Conservation (phyloP, 23 tunicate species). For the Trididemnum nubilum region DNA sequence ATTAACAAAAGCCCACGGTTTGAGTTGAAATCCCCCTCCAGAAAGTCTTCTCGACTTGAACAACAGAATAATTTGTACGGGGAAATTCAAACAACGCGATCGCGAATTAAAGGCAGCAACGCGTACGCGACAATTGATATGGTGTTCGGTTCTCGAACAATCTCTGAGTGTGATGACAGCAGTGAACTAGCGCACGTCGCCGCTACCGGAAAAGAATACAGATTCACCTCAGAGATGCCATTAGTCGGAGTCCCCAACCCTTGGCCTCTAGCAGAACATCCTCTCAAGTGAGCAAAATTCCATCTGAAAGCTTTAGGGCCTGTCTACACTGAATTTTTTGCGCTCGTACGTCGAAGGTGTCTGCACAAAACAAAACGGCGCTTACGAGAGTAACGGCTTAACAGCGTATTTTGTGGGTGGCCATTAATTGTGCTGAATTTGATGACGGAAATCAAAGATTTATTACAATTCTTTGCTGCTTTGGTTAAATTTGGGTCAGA, state of each 20-base stretch:
- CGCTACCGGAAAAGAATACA: neutral
- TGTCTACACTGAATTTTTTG: too few species aligned
- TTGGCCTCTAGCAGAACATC: neutral
- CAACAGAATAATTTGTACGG: neutral
- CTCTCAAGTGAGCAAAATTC: neutral
- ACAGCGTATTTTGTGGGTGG: too few species aligned
- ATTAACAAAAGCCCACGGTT: neutral
- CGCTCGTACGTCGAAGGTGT: too few species aligned
- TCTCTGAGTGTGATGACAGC: neutral
- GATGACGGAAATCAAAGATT: too few species aligned
- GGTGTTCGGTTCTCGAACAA: neutral
- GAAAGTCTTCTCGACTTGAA: neutral
- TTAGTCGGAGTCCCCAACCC: neutral
- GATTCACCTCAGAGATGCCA: slow-evolving; percentile 1
- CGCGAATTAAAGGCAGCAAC: neutral
- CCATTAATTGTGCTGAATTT: too few species aligned
- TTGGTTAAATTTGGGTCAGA: too few species aligned
- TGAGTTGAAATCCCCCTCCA: neutral
- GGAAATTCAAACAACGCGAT: neutral
- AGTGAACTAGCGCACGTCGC: neutral
- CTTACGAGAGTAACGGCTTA: too few species aligned
- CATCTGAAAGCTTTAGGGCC: too few species aligned
- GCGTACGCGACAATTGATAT: neutral
- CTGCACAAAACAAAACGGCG: too few species aligned
- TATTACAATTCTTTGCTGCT: too few species aligned